Percentiles rank a stretch among this genome's conserved stretches.
These are phyloP conservation scores for Spodoptera frugiperda DNA, from an alignment of 1,140 invertebrate species.

Conservation along the genomic window DNA sequence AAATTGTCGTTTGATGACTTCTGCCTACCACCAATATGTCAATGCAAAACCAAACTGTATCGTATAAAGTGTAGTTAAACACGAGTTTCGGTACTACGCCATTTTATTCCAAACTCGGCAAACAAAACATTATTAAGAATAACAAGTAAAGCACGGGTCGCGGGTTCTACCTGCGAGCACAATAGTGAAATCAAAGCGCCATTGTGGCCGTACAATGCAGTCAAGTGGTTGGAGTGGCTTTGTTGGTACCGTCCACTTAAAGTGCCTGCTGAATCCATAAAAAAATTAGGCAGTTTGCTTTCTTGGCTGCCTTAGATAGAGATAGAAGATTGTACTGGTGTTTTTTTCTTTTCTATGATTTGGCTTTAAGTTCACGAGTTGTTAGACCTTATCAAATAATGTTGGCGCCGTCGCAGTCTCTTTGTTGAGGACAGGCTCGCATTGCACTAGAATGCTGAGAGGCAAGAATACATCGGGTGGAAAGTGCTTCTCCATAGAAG, in stretches of 20 bases:
- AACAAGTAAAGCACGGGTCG: constrained; percentile 33
- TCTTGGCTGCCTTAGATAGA: constrained; percentile 19
- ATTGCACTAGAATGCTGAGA: too few species aligned
- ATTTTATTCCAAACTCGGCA: constrained; percentile 33
- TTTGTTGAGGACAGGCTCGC: too few species aligned
- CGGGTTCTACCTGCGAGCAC: constrained; percentile 35
- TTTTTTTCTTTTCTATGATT: neutral
- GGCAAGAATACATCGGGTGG: too few species aligned
- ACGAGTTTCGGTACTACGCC: constrained; percentile 11
- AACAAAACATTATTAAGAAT: constrained; percentile 47
- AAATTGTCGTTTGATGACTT: neutral
- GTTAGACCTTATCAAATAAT: too few species aligned
- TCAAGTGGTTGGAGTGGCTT: constrained; percentile 44
- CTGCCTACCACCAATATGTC: neutral
- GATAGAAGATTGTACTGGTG: neutral
- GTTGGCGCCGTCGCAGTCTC: too few species aligned
- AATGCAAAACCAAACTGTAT: neutral
- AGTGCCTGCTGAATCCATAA: constrained; percentile 19
- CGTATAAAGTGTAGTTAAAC: neutral
- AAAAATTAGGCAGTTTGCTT: constrained; percentile 6
- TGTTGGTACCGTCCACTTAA: constrained; percentile 16
- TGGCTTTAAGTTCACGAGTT: too few species aligned
- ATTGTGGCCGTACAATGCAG: constrained; percentile 42
- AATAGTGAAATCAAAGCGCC: constrained; percentile 47
- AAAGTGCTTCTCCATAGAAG: too few species aligned